phyloP scores from a whole-genome alignment of 2,797 vertebrate species.

The Ataeniobius toweri region DNA sequence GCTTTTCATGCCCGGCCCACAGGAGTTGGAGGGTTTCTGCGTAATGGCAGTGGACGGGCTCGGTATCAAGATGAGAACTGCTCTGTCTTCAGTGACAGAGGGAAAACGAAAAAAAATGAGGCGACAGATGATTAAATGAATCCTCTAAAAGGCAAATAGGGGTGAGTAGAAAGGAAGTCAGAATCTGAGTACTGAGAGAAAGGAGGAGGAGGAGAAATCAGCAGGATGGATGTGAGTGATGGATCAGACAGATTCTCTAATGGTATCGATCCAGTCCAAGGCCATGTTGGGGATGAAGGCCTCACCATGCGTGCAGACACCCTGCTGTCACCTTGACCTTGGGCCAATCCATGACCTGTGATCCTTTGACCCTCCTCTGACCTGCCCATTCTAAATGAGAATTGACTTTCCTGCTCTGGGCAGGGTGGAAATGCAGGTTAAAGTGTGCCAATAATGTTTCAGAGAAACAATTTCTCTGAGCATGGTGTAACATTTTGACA shows the following conservation, averaged over 20 bases:
- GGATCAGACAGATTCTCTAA: conserved; percentile 84
- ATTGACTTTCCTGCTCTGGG: conserved; percentile 84
- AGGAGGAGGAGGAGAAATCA: conserved; percentile 17
- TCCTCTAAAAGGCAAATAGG: conserved; percentile 55
- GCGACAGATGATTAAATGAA: conserved; percentile 69
- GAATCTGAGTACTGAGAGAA: conserved; percentile 31
- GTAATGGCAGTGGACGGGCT: conserved; percentile 42
- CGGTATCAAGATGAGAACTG: conserved; percentile 75
- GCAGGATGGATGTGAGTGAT: conserved; percentile 53
- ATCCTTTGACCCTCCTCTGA: conserved; percentile 50
- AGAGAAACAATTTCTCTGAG: conserved; percentile 92
- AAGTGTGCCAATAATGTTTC: conserved; percentile 97
- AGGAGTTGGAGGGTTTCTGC: conserved; percentile 49
- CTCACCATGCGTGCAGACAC: conserved; percentile 75
- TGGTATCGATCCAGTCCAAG: conserved; percentile 90
- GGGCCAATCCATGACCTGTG: conserved; percentile 78
- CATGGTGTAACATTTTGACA: conserved; percentile 89
- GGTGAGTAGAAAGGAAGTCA: conserved; percentile 54
- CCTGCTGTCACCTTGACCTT: conserved; percentile 92
- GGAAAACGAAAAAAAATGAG: conserved; percentile 36
- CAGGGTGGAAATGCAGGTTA: conserved; percentile 89
- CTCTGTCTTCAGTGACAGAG: conserved; percentile 56
- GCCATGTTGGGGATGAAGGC: conserved; percentile 85
- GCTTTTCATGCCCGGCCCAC: conserved; percentile 49
- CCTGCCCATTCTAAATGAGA: conserved; percentile 83